Base-by-base conservation (phyloP, 2,113 vertebrate species). In the Pachycephala philippinensis region DNA sequence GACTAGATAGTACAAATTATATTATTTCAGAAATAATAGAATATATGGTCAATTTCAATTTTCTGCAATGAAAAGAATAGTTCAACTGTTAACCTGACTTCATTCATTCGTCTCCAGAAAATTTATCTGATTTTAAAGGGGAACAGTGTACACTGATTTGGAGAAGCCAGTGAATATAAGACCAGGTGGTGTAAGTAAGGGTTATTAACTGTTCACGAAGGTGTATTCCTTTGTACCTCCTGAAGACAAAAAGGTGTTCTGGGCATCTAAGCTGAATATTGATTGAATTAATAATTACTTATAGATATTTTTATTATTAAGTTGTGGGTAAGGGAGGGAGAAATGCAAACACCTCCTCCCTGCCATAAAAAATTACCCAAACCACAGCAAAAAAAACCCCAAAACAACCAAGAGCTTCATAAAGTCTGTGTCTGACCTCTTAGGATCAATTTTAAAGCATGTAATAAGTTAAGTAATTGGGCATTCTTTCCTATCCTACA, bases 381-480 rank as follows among this genome's bases (percentile, higher is more conserved):
- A 61, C 13, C 4, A 21, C 31, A 69, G 61, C 57, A 11, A 56
- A n/a, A 81, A 81, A 52, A 14, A 1, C 8, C 7, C 20, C n/a
- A n/a, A n/a, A n/a, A n/a, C n/a, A n/a, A n/a, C n/a, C n/a, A 70
- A 85, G 35, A 66, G 3, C 11, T 85, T 68, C 69, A 78, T 13
- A 60, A 92, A 85, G 5, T 49, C 74, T 59, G 10, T 76, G 9
- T 47, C 44, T 90, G 74, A 72, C 37, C 44, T 79, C 70, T 72
- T 72, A 82, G 40, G 35, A 84, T 66, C 5, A 86, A 66, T 95
- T 92, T 84, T 57, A 80, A 89, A 88, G 47, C 37, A 47, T 31
- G 52, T 70, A 94, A 88, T 91, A 78, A 90, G 54, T 96, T 96
- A 96, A 94, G 42, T 64, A 97, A 91, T 79, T 11, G 3, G 47